Conservation (phyloP, 1,140 invertebrate genomes). For the Condylostylus longicornis region DNA sequence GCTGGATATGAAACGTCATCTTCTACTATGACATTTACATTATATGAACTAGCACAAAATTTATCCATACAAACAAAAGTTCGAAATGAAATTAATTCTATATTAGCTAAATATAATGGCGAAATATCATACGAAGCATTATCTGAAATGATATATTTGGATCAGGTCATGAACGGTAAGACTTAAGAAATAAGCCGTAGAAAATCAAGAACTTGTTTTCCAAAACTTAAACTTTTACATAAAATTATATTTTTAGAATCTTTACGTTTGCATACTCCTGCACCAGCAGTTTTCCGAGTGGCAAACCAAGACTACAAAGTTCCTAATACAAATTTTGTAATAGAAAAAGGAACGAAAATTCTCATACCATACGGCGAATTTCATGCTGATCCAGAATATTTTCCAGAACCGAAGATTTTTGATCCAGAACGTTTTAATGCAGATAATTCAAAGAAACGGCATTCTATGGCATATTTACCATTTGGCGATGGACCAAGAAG, state of each 20-base stretch:
- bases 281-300: conserved; percentile 18
- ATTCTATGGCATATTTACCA: conserved; percentile 41
- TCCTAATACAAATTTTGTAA: conserved; percentile 18
- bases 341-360: conserved; percentile 13
- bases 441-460: conserved; percentile 32
- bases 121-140: conserved; percentile 21
- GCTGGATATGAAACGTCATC: conserved; percentile 47
- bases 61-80: conserved; percentile 35
- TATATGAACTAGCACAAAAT: conserved; percentile 37
- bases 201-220: conserved; percentile 29
- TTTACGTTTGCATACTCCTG: conserved; percentile 32
- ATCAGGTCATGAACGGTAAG: conserved; percentile 19
- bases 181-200: conserved; percentile 17
- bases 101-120: conserved; percentile 26
- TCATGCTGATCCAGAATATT: conserved; percentile 40
- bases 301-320: conserved; percentile 21
- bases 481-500: conserved; percentile 55
- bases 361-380: conserved; percentile 42
- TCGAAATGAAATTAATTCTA: conserved; percentile 32
- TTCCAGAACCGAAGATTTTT: conserved; percentile 40
- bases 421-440: conserved; percentile 42
- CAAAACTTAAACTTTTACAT: too few species aligned
- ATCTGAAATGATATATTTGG: conserved; percentile 23
- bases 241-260: conserved; percentile 31
- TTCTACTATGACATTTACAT: conserved; percentile 34